Evolutionary conservation across 2,797 vertebrate species (phyloP).

Genomic region (Anabas testudineus): DNA sequence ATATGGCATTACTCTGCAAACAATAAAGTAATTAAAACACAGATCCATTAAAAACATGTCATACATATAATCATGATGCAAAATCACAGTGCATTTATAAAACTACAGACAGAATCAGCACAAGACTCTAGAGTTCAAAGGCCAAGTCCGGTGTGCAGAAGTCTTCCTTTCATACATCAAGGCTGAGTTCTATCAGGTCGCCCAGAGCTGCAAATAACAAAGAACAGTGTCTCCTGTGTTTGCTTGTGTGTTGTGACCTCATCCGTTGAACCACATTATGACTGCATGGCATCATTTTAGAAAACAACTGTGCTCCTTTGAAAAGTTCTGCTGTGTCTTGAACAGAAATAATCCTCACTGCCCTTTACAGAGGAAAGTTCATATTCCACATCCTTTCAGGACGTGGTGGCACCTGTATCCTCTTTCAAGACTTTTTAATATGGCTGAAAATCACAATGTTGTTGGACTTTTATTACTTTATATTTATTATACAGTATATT

Average conservation of each 20-base stretch:
- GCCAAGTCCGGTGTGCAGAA: too few relatives aligned
- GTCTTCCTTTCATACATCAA: neutral
- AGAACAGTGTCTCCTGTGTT: neutral
- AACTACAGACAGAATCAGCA: slow-evolving; percentile 33
- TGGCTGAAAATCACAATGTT: too few relatives aligned
- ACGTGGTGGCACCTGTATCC: too few relatives aligned
- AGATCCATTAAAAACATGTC: slow-evolving; percentile 2
- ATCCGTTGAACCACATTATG: neutral
- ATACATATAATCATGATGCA: slow-evolving; percentile 32
- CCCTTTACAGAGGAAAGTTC: neutral
- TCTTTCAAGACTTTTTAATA: too few relatives aligned
- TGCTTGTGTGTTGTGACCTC: neutral
- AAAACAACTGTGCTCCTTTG: neutral
- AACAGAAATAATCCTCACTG: neutral
- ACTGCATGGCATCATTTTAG: neutral
- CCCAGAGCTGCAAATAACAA: neutral
- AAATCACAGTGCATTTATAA: slow-evolving; percentile 43
- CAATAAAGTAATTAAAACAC: neutral
- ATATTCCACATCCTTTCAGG: neutral
- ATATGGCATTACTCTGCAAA: neutral
- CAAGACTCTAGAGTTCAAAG: neutral
- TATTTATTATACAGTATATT: too few relatives aligned
- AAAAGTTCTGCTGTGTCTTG: neutral
- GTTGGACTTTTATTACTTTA: too few relatives aligned
- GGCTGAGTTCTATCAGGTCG: neutral